A percentile compares a stretch with the other conserved stretches of the same genome.
phyloP scores from a whole-genome alignment of 2,888 invertebrate genomes.

The Sclerodermus sp. region DNA sequence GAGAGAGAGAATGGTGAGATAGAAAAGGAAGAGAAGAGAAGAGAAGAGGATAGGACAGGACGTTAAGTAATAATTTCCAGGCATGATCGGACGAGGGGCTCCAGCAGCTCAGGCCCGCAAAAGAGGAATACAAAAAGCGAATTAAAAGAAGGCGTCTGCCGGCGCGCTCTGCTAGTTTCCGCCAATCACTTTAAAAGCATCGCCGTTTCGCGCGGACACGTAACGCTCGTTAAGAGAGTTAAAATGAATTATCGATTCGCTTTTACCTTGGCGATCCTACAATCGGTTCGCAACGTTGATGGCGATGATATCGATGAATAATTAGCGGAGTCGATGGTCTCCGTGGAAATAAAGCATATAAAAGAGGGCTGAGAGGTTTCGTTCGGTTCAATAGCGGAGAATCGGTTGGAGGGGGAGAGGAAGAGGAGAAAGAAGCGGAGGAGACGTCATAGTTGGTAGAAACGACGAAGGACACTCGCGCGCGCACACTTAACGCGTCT shows the following conservation, averaged over 20 bases:
- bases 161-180: conserved; percentile 23
- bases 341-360: too few species aligned
- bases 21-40: conserved; percentile 39
- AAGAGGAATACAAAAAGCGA: conserved; percentile 32
- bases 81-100: conserved; percentile 29
- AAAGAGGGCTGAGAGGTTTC: too few species aligned
- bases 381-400: too few species aligned
- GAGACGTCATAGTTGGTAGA: too few species aligned
- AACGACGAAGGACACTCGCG: too few species aligned
- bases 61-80: conserved; percentile 49
- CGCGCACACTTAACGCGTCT: too few species aligned
- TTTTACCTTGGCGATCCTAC: conserved; percentile 22
- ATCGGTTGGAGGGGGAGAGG: too few species aligned
- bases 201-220: conserved; percentile 29
- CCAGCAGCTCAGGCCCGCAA: neutral
- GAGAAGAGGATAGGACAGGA: conserved; percentile 20
- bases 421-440: too few species aligned
- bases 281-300: too few species aligned
- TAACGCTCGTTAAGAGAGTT: conserved; percentile 39
- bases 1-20: conserved; percentile 6
- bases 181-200: conserved; percentile 42
- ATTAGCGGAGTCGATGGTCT: too few species aligned
- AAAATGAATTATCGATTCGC: conserved; percentile 34
- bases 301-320: too few species aligned
- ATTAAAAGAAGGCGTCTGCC: conserved; percentile 33